Evolutionary conservation across 1,140 invertebrate genomes (phyloP), one percentile per base, ranked within the genome.

Genomic region (Scaptomyza pallida): DNA sequence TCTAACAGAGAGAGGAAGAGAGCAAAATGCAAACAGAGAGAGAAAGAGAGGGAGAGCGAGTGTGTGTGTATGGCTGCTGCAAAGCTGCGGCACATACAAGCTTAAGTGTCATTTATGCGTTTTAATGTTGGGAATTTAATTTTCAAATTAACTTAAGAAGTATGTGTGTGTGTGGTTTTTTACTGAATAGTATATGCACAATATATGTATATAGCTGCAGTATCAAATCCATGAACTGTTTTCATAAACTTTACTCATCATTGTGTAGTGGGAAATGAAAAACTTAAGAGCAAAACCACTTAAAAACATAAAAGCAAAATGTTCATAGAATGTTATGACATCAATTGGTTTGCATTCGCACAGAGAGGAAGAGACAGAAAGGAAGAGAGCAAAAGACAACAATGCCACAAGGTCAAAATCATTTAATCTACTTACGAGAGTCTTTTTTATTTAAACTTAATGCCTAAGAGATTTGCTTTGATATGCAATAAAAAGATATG

Each of bases 101-200:
- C 82, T 88, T 85, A 88, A 88, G 82, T 88, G 82, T 88, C 82
- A 82, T 88, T 88, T 88, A 88, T 88, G 83, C 78, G 75, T 88
- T 88, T 88, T 88, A 88, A 88, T 88, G 78, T 75, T 73, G 72
- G 83, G 83, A 88, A 88, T 88, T 88, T 88, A 88, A 88, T 88
- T 88, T 88, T 76, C 72, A 88, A 88, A 88, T 88, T 82, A 88
- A 88, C 75, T 78, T 88, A 68, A 81, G 80, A 82, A 88, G 78
- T 85, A 73, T 64, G 17, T 73, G 73, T 35, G 73, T 40, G 60
- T 71, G 52, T 64, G 19, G 26, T 21, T 26, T 16, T 41, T 41
- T 41, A 41, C 8, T 30, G 26, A 30, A 30, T 30, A 30, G 23
- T 26, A 35, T 35, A 35, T 35, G 12, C 12, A 37, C n/a, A 37